Percentiles rank a stretch among this genome's conserved stretches.
Evolutionary conservation across 1,140 invertebrate genomes (phyloP).

Genomic region (roundworm (Caenorhabditis elegans)): WBcel235 BX284606.5:6773001-6773500

Average conservation of each 20-base stretch:
- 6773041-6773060: too few species aligned
- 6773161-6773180: neutral
- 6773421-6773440: constrained; percentile 4
- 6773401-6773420: neutral
- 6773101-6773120: neutral
- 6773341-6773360: neutral
- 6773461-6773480: neutral
- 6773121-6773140: neutral
- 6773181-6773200: neutral
- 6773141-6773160: neutral
- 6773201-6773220: neutral
- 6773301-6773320: neutral
- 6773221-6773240: neutral
- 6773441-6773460: constrained; percentile 6
- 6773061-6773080: neutral
- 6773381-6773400: neutral
- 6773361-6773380: neutral
- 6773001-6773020: neutral
- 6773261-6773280: neutral
- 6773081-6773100: constrained; percentile 10
- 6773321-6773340: neutral
- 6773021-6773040: too few species aligned
- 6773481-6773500: neutral
- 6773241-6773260: neutral
- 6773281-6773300: neutral